A percentile compares a stretch with the other conserved stretches of the same genome.
phyloP scores from a whole-genome alignment of 1,140 invertebrate genomes.

The Cotesia typhae region DNA sequence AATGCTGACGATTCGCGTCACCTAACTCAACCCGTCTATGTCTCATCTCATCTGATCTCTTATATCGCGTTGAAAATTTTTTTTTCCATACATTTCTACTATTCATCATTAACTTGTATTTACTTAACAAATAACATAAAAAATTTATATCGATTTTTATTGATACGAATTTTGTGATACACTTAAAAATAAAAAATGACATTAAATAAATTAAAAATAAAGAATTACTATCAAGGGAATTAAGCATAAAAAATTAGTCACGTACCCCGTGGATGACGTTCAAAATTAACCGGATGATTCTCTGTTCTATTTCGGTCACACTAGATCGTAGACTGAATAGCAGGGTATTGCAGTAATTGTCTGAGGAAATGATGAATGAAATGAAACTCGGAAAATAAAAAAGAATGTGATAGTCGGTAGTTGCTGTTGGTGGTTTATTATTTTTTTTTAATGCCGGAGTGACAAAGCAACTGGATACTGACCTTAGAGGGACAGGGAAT shows the following conservation, averaged over 20 bases:
- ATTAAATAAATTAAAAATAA: background rate
- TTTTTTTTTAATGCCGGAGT: too few relatives aligned
- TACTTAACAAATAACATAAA: too few relatives aligned
- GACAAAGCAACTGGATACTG: too few relatives aligned
- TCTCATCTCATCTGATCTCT: background rate
- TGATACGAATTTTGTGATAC: conserved; percentile 2
- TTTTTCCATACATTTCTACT: too few relatives aligned
- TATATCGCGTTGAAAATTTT: too few relatives aligned
- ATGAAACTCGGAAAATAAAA: background rate
- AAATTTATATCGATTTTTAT: background rate
- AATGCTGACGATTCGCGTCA: conserved; percentile 11
- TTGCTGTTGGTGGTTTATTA: too few relatives aligned
- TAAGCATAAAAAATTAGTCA: conserved; percentile 20
- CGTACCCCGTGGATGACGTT: background rate
- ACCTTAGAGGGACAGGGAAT: too few relatives aligned
- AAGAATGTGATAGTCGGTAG: too few relatives aligned
- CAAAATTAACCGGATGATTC: background rate
- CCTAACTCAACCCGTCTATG: background rate
- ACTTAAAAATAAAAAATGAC: background rate
- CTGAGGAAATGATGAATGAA: conserved; percentile 8
- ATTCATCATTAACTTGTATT: too few relatives aligned
- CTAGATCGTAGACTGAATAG: background rate
- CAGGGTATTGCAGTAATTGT: background rate
- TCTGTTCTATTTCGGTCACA: background rate
- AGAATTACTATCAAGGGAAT: conserved; percentile 15